Evolutionary conservation across 1,140 invertebrate genomes (phyloP).

Genomic region (Halesus radiatus): DNA sequence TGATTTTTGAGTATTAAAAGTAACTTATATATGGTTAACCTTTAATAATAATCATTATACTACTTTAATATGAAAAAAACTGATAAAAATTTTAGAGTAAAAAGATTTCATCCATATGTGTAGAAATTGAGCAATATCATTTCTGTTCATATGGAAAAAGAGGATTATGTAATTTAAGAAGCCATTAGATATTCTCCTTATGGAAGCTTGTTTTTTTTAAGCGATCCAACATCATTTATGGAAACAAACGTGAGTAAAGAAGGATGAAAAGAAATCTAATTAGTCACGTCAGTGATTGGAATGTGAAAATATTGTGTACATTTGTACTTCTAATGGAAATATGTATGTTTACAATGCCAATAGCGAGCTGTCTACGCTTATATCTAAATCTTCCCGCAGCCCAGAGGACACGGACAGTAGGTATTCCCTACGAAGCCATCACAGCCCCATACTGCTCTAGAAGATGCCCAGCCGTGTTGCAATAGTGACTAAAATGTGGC

Average conservation of each 20-base stretch:
- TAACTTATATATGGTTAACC: constrained; percentile 28
- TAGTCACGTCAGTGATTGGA: constrained; percentile 47
- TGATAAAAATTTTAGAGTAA: neutral
- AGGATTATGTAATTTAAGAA: constrained; percentile 13
- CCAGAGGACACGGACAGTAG: neutral
- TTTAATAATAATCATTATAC: constrained; percentile 7
- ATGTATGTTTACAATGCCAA: constrained; percentile 6
- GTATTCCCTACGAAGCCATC: constrained; percentile 50
- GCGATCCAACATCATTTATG: neutral
- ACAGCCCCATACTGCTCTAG: constrained; percentile 54
- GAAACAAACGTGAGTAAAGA: constrained; percentile 27
- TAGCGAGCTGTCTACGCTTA: constrained; percentile 19
- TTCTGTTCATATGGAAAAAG: constrained; percentile 24
- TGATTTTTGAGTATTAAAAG: constrained; percentile 18
- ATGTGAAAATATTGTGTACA: constrained; percentile 41
- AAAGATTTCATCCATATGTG: constrained; percentile 36
- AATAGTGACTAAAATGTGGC: constrained; percentile 4
- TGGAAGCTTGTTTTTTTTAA: constrained; percentile 2
- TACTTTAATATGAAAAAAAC: constrained; percentile 21
- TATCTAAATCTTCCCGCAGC: neutral
- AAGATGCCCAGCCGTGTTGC: constrained; percentile 34
- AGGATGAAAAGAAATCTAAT: constrained; percentile 10
- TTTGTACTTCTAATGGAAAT: constrained; percentile 35
- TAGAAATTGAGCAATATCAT: constrained; percentile 36
- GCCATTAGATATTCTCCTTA: neutral